A percentile compares a stretch with the other conserved stretches of the same genome.
phyloP scores from a whole-genome alignment of 2,888 invertebrate genomes.

The Gastracanthus pulcherrimus region DNA sequence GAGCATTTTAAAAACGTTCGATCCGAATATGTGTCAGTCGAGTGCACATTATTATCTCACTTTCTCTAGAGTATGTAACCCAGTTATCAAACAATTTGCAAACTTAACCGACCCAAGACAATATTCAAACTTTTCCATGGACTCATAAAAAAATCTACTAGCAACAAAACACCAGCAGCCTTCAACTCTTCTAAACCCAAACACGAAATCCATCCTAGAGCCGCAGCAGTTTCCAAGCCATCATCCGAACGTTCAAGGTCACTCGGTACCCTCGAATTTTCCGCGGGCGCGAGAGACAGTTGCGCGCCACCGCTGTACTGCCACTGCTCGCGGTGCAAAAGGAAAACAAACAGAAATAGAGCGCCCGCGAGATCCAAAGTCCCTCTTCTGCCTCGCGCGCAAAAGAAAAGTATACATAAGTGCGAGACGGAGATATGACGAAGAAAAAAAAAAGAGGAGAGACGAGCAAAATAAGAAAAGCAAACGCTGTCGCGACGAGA shows the following conservation, averaged over 20 bases:
- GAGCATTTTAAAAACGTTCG: too few relatives aligned
- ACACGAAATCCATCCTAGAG: background rate
- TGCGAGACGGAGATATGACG: background rate
- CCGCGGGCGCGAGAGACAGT: background rate
- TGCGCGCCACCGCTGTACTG: background rate
- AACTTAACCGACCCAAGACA: too few relatives aligned
- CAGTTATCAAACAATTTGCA: too few relatives aligned
- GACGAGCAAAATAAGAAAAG: background rate
- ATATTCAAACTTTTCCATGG: too few relatives aligned
- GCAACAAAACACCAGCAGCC: background rate
- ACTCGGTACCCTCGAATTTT: conserved; percentile 18
- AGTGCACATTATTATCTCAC: too few relatives aligned
- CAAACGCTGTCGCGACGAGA: background rate
- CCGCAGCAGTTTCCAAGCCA: background rate
- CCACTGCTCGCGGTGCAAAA: conserved; percentile 6
- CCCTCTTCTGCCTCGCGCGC: background rate
- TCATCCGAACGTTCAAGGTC: conserved; percentile 21
- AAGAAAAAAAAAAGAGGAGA: background rate
- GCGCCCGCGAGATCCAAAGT: background rate
- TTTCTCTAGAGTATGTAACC: too few relatives aligned
- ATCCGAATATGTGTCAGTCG: too few relatives aligned
- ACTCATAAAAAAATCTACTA: background rate
- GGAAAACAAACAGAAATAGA: conserved; percentile 43
- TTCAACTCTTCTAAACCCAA: background rate
- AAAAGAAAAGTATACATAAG: background rate